Evolutionary conservation across 2,888 invertebrate species (phyloP).

Genomic region (Eristalinus aeneus): DNA sequence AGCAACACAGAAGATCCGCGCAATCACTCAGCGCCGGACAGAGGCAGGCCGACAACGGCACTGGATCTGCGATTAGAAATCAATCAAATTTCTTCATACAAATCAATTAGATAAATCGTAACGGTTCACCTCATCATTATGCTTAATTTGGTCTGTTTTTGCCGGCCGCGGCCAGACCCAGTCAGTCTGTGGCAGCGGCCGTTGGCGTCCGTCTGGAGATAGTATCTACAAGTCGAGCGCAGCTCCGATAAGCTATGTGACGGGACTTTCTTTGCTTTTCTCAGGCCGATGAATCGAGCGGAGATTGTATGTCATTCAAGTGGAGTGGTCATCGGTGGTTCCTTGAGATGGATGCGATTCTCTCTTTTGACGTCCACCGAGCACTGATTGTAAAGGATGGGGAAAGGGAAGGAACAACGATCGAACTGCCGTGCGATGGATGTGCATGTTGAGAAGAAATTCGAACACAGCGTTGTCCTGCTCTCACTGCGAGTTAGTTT

Average conservation of each 20-base stretch:
- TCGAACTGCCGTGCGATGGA: neutral
- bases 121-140: conserved; percentile 66
- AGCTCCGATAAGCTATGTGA: neutral
- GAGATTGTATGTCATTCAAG: neutral
- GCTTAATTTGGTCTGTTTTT: conserved; percentile 56
- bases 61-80: conserved; percentile 67
- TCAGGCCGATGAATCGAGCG: neutral
- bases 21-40: conserved; percentile 42
- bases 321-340: neutral
- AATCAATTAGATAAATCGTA: conserved; percentile 71
- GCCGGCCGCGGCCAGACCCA: neutral
- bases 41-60: conserved; percentile 15
- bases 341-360: neutral
- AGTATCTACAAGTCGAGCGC: neutral
- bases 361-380: neutral
- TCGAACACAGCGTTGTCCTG: neutral
- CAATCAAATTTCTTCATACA: conserved; percentile 71
- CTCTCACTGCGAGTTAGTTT: no score
- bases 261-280: neutral
- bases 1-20: conserved; percentile 55
- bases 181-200: no score
- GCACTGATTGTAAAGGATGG: neutral
- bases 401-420: neutral
- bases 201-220: no score
- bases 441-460: no score